phyloP scores from a whole-genome alignment of 2,797 vertebrate genomes.

The Momotus momota region DNA sequence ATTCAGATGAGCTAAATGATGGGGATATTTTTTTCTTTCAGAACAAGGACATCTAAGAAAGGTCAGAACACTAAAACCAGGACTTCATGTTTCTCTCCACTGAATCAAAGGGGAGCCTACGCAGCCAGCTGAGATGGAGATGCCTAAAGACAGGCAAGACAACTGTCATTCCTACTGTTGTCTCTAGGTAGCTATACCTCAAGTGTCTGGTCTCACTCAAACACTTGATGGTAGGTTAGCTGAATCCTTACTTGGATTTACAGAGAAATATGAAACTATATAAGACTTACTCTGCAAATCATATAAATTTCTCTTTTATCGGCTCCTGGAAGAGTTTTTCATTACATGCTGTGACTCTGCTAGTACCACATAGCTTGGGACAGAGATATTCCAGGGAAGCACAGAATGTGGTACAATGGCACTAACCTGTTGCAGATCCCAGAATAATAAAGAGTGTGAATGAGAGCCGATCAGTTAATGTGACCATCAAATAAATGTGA shows the following conservation, averaged over 20 bases:
- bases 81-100: background rate
- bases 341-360: background rate
- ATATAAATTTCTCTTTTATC: background rate
- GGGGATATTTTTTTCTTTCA: background rate
- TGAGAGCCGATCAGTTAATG: background rate
- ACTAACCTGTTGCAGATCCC: background rate
- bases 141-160: background rate
- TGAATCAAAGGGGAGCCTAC: background rate
- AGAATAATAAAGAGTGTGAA: background rate
- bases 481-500: background rate
- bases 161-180: background rate
- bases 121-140: background rate
- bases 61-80: background rate
- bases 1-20: background rate
- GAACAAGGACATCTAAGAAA: background rate
- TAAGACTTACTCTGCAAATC: background rate
- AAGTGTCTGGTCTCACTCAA: background rate
- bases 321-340: background rate
- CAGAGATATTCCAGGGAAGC: background rate
- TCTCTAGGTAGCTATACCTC: background rate
- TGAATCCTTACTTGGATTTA: background rate
- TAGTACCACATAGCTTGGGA: background rate
- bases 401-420: background rate
- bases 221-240: background rate
- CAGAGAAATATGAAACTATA: background rate